Evolutionary conservation across 2,888 invertebrate genomes (phyloP).

Genomic region (Hirudinaria manillensis): DNA sequence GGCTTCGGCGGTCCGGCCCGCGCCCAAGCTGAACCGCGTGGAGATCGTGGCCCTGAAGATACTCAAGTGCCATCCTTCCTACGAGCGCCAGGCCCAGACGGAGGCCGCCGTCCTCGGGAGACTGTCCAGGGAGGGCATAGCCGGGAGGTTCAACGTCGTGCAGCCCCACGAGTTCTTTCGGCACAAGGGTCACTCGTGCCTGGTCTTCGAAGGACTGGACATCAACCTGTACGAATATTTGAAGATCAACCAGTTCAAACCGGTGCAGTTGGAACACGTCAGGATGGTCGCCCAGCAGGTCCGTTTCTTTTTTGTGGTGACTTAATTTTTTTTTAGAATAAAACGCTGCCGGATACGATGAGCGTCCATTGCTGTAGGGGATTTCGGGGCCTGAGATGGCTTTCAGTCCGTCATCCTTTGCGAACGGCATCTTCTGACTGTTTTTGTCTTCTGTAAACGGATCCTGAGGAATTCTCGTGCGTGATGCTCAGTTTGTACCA

Average conservation of each 20-base stretch:
- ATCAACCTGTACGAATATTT: slow-evolving; percentile 99
- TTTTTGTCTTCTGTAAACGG: no score
- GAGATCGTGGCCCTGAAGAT: slow-evolving; percentile 85
- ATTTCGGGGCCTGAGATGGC: no score
- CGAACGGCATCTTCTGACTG: no score
- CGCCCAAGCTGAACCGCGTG: not conserved
- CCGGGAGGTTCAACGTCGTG: slow-evolving; percentile 84
- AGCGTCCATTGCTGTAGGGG: no score
- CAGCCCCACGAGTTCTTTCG: slow-evolving; percentile 99
- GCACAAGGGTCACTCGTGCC: slow-evolving; percentile 97
- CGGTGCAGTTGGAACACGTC: slow-evolving; percentile 93
- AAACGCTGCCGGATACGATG: no score
- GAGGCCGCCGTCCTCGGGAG: slow-evolving; percentile 68
- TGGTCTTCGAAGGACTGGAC: slow-evolving; percentile 99
- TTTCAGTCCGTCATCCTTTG: no score
- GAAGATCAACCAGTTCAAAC: slow-evolving; percentile 98
- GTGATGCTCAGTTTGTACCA: no score
- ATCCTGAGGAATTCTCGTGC: no score
- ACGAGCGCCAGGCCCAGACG: slow-evolving; percentile 99
- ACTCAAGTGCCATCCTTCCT: slow-evolving; percentile 98
- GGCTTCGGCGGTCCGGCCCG: no score
- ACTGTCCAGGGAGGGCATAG: slow-evolving; percentile 54
- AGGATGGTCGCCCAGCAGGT: slow-evolving; percentile 95
- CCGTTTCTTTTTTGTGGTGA: not conserved
- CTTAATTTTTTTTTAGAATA: no score